phyloP scores from a whole-genome alignment of 2,888 invertebrate species.

The Malacosoma neustria region DNA sequence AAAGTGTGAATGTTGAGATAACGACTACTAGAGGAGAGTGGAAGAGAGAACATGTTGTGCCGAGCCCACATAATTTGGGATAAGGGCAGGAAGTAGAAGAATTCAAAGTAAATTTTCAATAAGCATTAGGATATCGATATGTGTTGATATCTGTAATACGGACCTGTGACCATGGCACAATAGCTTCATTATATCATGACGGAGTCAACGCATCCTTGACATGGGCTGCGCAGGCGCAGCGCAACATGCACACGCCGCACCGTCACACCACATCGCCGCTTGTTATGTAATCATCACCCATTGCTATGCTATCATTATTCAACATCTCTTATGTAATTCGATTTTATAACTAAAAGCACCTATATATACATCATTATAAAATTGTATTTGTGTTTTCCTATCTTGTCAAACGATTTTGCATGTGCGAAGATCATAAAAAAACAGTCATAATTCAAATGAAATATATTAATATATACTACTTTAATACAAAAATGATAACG shows the following conservation, averaged over 20 bases:
- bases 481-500: constrained; percentile 19
- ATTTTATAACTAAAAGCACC: constrained; percentile 10
- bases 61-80: no score
- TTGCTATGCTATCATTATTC: constrained; percentile 32
- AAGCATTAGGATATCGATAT: no score
- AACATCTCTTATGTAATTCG: constrained; percentile 34
- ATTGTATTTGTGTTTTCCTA: no score
- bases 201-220: constrained; percentile 59
- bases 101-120: no score
- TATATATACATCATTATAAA: constrained; percentile 13
- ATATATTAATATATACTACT: no score
- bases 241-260: constrained; percentile 27
- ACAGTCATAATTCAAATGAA: no score
- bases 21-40: no score
- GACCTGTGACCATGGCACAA: constrained; percentile 46
- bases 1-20: no score
- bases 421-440: constrained; percentile 1
- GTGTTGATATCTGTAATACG: constrained; percentile 17
- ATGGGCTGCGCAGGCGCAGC: constrained; percentile 28
- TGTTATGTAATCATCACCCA: constrained; percentile 54
- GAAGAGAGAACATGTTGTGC: no score
- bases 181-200: constrained; percentile 40
- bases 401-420: constrained; percentile 1
- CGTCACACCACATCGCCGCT: constrained; percentile 23
- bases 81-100: no score